A percentile compares a stretch with the other conserved stretches of the same genome.
These are phyloP conservation scores for Pelochelys cantorii DNA, from an alignment of 2,797 vertebrate genomes.

Conservation along the genomic window DNA sequence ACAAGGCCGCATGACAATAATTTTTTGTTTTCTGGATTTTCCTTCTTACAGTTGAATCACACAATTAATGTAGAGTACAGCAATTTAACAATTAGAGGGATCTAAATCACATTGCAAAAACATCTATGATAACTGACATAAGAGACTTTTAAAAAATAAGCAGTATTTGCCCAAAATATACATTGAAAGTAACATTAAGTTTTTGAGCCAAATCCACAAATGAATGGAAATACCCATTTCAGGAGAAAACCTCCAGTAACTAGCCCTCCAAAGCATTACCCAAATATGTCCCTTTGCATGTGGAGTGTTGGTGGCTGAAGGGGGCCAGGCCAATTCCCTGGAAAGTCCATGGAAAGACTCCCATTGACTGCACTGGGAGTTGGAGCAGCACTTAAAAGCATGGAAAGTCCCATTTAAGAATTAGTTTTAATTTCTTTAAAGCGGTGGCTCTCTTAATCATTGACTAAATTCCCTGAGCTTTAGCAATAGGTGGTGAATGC, in stretches of 20 bases:
- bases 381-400: not conserved
- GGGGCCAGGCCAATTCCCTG: not conserved
- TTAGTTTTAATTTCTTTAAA: not conserved
- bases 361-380: not conserved
- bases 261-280: not conserved
- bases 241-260: not conserved
- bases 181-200: not conserved
- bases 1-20: not conserved
- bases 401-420: not conserved
- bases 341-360: not conserved
- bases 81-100: not conserved
- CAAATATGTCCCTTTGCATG: not conserved
- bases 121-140: not conserved
- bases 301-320: not conserved
- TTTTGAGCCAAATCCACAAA: not conserved
- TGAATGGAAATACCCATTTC: not conserved
- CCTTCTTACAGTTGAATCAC: conserved; percentile 6
- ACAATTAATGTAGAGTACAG: not conserved
- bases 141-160: not conserved
- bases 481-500: not conserved
- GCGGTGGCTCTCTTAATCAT: not conserved
- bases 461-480: not conserved
- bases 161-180: not conserved
- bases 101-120: not conserved
- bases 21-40: not conserved